phyloP scores from a whole-genome alignment of 2,113 vertebrate species.

The Cheirogaleus medius region DNA sequence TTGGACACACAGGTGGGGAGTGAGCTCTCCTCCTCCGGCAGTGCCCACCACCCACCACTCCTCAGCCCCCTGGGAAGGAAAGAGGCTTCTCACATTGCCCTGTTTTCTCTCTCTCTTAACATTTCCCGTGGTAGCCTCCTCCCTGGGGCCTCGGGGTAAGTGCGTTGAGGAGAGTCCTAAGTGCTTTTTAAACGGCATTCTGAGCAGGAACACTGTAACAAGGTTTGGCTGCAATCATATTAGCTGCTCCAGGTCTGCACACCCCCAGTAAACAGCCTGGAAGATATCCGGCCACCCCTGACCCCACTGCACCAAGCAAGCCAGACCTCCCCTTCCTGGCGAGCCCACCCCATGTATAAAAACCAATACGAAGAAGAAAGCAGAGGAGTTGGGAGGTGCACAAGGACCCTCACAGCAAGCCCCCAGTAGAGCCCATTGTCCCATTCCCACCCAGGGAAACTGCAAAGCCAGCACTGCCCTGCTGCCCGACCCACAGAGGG shows the following conservation, averaged over 20 bases:
- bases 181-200: slow-evolving; percentile 44
- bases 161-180: not conserved
- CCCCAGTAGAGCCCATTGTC: not conserved
- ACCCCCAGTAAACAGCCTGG: not conserved
- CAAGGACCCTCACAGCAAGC: not conserved
- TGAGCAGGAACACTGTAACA: not conserved
- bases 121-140: not conserved
- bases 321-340: not conserved
- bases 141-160: not conserved
- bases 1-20: not conserved
- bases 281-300: not conserved
- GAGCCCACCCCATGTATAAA: not conserved
- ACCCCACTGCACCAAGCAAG: not conserved
- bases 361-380: not conserved
- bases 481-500: not conserved
- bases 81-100: not conserved
- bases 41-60: not conserved
- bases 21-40: not conserved
- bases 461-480: not conserved
- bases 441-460: not conserved
- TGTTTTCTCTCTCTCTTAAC: not conserved
- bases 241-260: not conserved
- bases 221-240: slow-evolving; percentile 27
- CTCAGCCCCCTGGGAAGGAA: not conserved
- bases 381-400: not conserved